Percentiles rank a stretch among this genome's conserved stretches.
Conservation (phyloP, 2,797 vertebrate species). For the Harpagifer antarcticus region DNA sequence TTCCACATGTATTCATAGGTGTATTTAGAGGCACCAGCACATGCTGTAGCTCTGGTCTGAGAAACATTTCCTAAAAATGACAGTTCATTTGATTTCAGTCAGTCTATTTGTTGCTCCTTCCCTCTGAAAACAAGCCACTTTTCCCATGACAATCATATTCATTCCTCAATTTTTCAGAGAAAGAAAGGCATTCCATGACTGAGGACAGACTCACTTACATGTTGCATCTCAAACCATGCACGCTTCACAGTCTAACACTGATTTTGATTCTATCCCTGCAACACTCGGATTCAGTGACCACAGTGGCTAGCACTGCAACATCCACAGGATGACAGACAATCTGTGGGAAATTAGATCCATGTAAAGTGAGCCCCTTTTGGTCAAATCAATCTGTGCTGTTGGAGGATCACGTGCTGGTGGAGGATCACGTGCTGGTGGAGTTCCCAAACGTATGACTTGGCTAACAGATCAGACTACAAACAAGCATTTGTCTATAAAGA, state of each 20-base stretch:
- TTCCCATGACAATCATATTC: conserved; percentile 34
- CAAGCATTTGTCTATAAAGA: conserved; percentile 8
- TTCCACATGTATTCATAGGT: conserved; percentile 13
- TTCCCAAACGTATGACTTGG: conserved; percentile 15
- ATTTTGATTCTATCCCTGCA: background rate
- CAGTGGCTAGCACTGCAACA: background rate
- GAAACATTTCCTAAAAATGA: background rate
- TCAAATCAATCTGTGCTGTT: conserved; percentile 18
- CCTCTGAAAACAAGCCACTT: conserved; percentile 31
- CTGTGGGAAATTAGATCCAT: background rate
- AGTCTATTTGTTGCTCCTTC: conserved; percentile 3
- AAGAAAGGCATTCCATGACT: background rate
- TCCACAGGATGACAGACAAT: background rate
- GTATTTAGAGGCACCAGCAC: background rate
- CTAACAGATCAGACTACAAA: conserved; percentile 39
- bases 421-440: background rate
- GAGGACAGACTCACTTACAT: conserved; percentile 3
- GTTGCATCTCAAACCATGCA: background rate
- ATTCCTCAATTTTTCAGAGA: conserved; percentile 29
- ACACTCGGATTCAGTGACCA: background rate
- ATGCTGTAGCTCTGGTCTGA: background rate
- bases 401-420: background rate
- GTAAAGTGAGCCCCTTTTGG: conserved; percentile 6
- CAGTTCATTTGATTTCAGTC: conserved; percentile 1
- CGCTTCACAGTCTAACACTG: background rate